Conservation (phyloP, 2,113 vertebrate genomes). For the Periophthalmus modestus region DNA sequence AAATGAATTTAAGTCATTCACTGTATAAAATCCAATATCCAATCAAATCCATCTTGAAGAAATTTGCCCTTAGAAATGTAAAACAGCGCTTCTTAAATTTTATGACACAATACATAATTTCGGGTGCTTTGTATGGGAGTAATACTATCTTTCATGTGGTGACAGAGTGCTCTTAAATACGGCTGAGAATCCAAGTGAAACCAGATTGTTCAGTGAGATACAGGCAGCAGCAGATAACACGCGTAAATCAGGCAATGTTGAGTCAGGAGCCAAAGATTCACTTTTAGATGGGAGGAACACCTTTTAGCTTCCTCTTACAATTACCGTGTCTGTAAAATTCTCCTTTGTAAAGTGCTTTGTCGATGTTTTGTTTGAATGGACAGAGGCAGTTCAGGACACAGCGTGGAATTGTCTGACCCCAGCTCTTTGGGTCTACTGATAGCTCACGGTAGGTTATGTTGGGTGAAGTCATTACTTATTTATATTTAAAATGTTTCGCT, state of each 20-base stretch:
- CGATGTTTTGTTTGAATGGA: constrained; percentile 47
- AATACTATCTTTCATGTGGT: constrained; percentile 56
- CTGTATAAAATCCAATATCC: background rate
- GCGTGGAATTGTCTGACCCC: background rate
- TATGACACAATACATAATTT: constrained; percentile 60
- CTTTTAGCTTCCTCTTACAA: constrained; percentile 42
- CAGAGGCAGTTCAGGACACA: background rate
- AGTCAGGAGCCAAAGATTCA: constrained; percentile 36
- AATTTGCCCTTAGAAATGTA: constrained; percentile 51
- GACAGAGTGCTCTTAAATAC: constrained; percentile 63
- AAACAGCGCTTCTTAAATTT: constrained; percentile 41
- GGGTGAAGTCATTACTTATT: constrained; percentile 8
- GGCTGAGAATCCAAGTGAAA: constrained; percentile 63
- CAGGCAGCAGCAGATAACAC: constrained; percentile 52
- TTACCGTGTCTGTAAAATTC: constrained; percentile 37
- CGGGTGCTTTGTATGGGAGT: constrained; percentile 36
- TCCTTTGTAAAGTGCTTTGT: constrained; percentile 16
- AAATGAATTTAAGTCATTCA: background rate
- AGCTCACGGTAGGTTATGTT: background rate
- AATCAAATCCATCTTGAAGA: constrained; percentile 62
- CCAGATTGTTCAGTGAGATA: constrained; percentile 62
- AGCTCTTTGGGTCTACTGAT: background rate
- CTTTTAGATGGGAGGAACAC: constrained; percentile 44
- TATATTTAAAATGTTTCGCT: constrained; percentile 2
- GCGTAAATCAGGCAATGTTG: constrained; percentile 49